Conservation (phyloP, 2,888 invertebrate genomes). For the Scaptomyza caliginosa region DNA sequence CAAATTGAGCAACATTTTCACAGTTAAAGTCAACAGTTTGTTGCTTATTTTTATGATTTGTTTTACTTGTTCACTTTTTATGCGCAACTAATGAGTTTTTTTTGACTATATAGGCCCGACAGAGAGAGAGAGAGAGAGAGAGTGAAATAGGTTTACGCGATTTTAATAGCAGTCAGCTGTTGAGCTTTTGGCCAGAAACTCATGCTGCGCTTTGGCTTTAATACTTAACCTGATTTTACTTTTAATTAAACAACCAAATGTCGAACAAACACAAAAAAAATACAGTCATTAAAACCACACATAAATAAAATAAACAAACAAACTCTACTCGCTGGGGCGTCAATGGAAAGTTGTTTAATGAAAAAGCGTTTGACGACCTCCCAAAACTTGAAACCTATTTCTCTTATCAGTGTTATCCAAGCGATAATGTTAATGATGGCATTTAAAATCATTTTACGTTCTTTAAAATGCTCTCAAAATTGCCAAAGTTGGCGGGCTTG, state of each 20-base stretch:
- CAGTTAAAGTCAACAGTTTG: not conserved
- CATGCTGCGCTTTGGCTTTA: constrained; percentile 70
- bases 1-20: constrained; percentile 32
- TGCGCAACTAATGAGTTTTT: constrained; percentile 64
- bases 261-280: constrained; percentile 26
- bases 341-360: constrained; percentile 53
- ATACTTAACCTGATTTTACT: constrained; percentile 71
- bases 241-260: constrained; percentile 68
- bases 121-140: not conserved
- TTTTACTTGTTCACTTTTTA: constrained; percentile 18
- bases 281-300: constrained; percentile 64
- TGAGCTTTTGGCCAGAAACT: constrained; percentile 48
- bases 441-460: constrained; percentile 59
- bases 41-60: constrained; percentile 3
- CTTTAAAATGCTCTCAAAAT: constrained; percentile 39
- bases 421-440: constrained; percentile 75
- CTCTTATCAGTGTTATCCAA: constrained; percentile 31
- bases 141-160: constrained; percentile 49
- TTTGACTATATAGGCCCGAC: constrained; percentile 21
- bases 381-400: constrained; percentile 11
- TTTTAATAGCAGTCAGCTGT: constrained; percentile 54
- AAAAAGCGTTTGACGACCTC: constrained; percentile 30
- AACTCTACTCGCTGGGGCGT: constrained; percentile 45
- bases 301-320: constrained; percentile 64
- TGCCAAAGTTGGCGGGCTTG: constrained; percentile 44